Evolutionary conservation across 1,140 invertebrate genomes (phyloP), one percentile per base, ranked within the genome.

Genomic region (Orussus abietinus): DNA sequence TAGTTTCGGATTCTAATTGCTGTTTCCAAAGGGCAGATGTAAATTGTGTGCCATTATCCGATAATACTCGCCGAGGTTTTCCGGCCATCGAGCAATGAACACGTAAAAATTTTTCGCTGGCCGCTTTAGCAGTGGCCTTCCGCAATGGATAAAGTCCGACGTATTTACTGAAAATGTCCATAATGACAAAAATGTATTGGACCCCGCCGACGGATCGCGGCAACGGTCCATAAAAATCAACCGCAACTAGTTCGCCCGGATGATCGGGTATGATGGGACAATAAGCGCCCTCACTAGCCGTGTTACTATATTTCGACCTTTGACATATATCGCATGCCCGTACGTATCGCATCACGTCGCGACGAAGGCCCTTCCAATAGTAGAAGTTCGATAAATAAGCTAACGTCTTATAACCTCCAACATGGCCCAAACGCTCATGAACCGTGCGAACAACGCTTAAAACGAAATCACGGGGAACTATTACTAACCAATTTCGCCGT

Each of bases 401-500:
- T 17, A 51, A 46, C 7, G 57, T 45, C 45, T 64, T 64, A 17
- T 51, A 48, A 5, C 38, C 30, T 4, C 62, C 58, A 13, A 52
- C 51, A 51, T 66, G 63, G 0, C 59, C 61, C 36, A 55, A 53
- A 21, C 55, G 51, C 17, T 48, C 13, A 42, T 66, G 63, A 18
- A 43, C 37, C 0, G 11, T 11, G 3, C 12, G 13, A 18, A 48
- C 35, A 20, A 48, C 17, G 17, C 13, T 1, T 17, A n/a, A 2
- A 2, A 17, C 21, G 10, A 46, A 11, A 11, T 2, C 12, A 3
- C 28, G 5, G 1, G 44, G 44, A 3, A 45, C 9, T n/a, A 5
- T 26, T 1, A 4, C 40, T 3, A 13, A 45, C 3, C 2, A 26
- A 2, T 1, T 5, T 14, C 1, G n/a, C 6, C 3, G 42, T 6